Evolutionary conservation across 2,888 invertebrate genomes (phyloP), one percentile per base, ranked within the genome.

Genomic region (Cactoblastis cactorum): DNA sequence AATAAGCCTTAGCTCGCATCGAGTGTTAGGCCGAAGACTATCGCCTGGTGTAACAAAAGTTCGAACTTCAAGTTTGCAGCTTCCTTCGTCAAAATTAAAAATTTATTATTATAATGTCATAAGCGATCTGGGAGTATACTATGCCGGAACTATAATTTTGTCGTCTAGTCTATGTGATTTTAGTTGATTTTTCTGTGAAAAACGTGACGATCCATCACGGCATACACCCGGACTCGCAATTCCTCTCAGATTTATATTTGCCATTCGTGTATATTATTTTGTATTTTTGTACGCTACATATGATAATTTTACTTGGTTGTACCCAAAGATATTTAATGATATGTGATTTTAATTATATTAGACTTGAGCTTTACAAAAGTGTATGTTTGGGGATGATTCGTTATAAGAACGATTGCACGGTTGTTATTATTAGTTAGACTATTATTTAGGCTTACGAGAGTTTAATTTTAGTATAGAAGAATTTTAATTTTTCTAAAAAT

Each of bases 291-390:
- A 86, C 71, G 83, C 80, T 84, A 77, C 78, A 73, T n/a, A n/a
- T 68, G 57, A 71, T 81, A 76, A 75, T 81, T 87, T 86, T 78
- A 81, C 85, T 89, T 85, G 87, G 87, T 86, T 80, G 74, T 77
- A 82, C 76, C 88, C 88, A 88, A 89, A 89, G 88, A 89, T 89
- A 86, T 88, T 87, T 87, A 86, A 85, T 74, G 72, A 82, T 71
- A 86, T 87, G 87, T 88, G 88, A 87, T 86, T 84, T 80, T 69
- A 78, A 80, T 80, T 83, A 82, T 80, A 78, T 74, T 83, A 81
- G 69, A 76, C 55, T 78, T 74, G 77, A 85, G 83, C 86, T 87
- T 86, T 86, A 87, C 77, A 74, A 84, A 83, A 83, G 83, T 83
- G 76, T 80, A 79, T 81, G 68, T 79, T 68, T 71, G 66, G 69